phyloP scores from a whole-genome alignment of 2,113 vertebrate species.

The Todiramphus chloris region DNA sequence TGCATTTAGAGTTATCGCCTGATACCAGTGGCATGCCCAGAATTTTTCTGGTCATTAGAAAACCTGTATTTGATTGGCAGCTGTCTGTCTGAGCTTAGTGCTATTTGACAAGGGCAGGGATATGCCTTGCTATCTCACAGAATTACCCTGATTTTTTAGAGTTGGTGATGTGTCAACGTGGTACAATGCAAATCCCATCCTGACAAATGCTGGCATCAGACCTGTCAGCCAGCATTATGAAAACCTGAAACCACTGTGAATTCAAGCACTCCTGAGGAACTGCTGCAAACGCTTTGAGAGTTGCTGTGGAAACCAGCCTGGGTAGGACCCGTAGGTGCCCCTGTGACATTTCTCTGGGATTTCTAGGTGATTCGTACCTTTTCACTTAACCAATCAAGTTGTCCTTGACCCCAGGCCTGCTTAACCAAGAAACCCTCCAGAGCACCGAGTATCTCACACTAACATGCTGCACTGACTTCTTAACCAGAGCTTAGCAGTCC shows the following conservation, averaged over 20 bases:
- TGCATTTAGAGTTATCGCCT: background rate
- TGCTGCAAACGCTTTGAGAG: background rate
- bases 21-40: background rate
- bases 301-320: background rate
- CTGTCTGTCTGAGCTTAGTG: background rate
- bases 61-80: background rate
- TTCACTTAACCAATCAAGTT: background rate
- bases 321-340: background rate
- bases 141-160: background rate
- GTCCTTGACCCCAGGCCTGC: background rate
- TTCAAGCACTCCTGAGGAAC: background rate
- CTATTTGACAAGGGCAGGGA: background rate
- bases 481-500: background rate
- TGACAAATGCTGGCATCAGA: background rate
- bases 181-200: background rate
- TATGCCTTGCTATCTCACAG: background rate
- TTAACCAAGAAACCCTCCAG: background rate
- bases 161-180: background rate
- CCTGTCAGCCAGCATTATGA: background rate
- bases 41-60: background rate
- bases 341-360: background rate
- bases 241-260: background rate
- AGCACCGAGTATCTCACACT: background rate
- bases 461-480: background rate
- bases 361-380: background rate